phyloP scores from a whole-genome alignment of 92 coral and sea anemone genomes.

The Galaxea fascicularis region DNA sequence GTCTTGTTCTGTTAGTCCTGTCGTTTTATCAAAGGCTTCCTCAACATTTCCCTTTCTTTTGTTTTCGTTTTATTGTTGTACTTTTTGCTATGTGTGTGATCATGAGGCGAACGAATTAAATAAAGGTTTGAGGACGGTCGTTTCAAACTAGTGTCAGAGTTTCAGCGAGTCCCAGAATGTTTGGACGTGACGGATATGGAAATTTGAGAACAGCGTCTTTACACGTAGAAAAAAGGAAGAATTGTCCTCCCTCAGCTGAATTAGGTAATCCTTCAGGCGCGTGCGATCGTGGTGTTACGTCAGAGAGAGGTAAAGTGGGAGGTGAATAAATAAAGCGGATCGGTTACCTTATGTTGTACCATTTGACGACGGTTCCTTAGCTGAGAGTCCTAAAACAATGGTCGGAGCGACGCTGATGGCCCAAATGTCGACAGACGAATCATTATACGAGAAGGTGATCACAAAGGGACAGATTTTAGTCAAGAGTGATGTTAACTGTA shows the following conservation, averaged over 20 bases:
- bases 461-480: not conserved
- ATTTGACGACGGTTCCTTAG: conserved; percentile 39
- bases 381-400: conserved; percentile 19
- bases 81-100: too few species aligned
- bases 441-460: conserved; percentile 31
- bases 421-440: conserved; percentile 26
- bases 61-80: too few species aligned
- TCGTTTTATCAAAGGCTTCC: too few species aligned
- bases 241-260: not conserved
- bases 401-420: conserved; percentile 26
- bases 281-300: conserved; percentile 14
- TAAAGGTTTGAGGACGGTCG: not conserved
- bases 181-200: conserved; percentile 41
- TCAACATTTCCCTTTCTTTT: too few species aligned
- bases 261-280: not conserved
- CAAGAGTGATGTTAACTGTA: conserved; percentile 26
- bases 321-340: not conserved
- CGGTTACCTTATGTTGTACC: conserved; percentile 31
- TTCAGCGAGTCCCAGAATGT: conserved; percentile 25
- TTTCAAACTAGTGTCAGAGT: not conserved
- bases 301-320: conserved; percentile 20
- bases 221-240: conserved; percentile 1
- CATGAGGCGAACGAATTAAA: too few species aligned
- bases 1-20: too few species aligned
- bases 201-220: conserved; percentile 5